phyloP scores from a whole-genome alignment of 2,797 vertebrate species.

The Hozukius guyotensis region DNA sequence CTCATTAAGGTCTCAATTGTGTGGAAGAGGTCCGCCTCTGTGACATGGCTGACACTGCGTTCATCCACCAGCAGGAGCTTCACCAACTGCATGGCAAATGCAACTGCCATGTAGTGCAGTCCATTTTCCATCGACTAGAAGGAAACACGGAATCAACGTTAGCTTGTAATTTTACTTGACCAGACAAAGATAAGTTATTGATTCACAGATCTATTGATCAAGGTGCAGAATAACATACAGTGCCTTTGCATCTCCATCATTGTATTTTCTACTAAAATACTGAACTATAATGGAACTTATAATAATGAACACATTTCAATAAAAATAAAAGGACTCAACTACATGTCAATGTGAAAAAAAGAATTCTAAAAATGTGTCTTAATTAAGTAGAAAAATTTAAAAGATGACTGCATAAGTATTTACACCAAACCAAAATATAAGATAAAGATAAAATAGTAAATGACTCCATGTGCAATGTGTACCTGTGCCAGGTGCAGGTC shows the following conservation, averaged over 20 bases:
- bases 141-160: background rate
- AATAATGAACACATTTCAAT: background rate
- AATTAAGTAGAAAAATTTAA: background rate
- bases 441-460: background rate
- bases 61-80: slow-evolving; percentile 98
- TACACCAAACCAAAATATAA: background rate
- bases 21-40: slow-evolving; percentile 98
- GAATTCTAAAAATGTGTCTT: background rate
- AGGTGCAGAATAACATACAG: background rate
- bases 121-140: slow-evolving; percentile 98
- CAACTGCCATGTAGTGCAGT: slow-evolving; percentile 99
- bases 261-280: background rate
- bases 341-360: background rate
- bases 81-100: slow-evolving; percentile 98
- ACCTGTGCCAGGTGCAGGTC: slow-evolving; percentile 99
- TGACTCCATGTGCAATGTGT: slow-evolving; percentile 9
- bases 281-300: background rate
- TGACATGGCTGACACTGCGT: slow-evolving; percentile 95
- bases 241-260: background rate
- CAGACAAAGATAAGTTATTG: background rate
- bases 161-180: background rate
- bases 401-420: background rate
- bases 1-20: slow-evolving; percentile 99
- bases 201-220: background rate
- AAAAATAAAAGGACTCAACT: background rate